Evolutionary conservation across 2,888 invertebrate species (phyloP), one percentile per base, ranked within the genome.

Genomic region (Ornithoptera priamus): DNA sequence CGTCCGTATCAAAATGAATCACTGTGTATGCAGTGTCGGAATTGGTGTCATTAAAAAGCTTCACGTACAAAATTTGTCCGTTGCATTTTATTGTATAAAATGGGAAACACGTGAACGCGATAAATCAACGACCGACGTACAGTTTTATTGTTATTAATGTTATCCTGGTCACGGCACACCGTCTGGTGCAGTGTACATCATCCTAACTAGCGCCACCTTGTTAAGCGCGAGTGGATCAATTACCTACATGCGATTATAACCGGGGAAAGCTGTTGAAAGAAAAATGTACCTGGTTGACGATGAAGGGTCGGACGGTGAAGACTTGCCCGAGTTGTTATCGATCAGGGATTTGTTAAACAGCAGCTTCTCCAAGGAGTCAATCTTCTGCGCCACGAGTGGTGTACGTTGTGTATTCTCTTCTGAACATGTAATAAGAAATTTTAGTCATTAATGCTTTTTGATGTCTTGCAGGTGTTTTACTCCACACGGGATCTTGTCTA

Each of bases 281-380:
- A 30, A 30, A 30, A 30, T 2, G 1, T 75, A 92, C 92, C 86
- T 89, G 22, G 92, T 91, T 0, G 91, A 92, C 0, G 88, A 85
- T 1, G 87, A 81, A 0, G 85, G 82, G 56, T 92, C 92, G 3
- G 88, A 86, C 0, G 92, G 93, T 1, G 92, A 93, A 1, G 86
- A 90, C 76, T 92, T 93, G 1, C 90, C 90, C 3, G 93, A 92
- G 0, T 89, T 83, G 18, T 84, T 84, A 1, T 90, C 88, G 56
- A 93, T 93, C 56, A 93, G 74, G 1, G 93, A 91, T 83, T 94
- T 94, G 88, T 94, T 94, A 87, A 96, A 96, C 78, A 97, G 93
- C 80, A 96, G 87, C 85, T 95, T 96, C 39, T 96, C 96, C 70
- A 97, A 88, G 72, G 95, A 96, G 86, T 96, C 96, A 77, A 95